These are phyloP conservation scores for Meloe dianella DNA, from an alignment of 2,888 invertebrate genomes.

Conservation along the genomic window DNA sequence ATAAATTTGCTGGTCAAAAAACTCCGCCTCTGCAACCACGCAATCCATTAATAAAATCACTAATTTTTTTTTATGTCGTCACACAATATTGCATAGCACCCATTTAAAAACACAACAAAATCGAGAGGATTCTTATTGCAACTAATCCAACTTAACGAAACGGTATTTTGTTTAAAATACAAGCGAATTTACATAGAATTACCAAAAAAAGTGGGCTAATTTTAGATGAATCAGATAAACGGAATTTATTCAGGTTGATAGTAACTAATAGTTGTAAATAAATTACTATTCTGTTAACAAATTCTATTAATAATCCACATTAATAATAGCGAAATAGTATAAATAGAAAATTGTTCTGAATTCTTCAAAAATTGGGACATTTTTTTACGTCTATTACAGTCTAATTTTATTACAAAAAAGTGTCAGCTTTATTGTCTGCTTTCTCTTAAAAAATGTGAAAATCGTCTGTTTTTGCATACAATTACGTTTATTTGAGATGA, in stretches of 20 bases:
- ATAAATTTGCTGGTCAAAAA: neutral
- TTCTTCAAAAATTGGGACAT: neutral
- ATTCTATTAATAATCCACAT: neutral
- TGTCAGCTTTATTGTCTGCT: neutral
- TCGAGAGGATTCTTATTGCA: neutral
- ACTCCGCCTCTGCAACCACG: neutral
- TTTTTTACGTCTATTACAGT: neutral
- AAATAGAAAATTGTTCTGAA: neutral
- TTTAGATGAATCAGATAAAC: neutral
- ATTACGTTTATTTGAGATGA: no score
- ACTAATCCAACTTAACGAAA: no score
- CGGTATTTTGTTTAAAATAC: no score
- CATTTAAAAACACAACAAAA: neutral
- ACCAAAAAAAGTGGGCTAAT: neutral
- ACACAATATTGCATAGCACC: neutral
- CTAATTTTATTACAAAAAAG: neutral
- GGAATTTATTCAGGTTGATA: neutral
- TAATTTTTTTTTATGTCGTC: neutral
- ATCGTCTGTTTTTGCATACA: neutral
- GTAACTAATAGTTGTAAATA: neutral
- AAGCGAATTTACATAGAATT: neutral
- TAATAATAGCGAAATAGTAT: neutral
- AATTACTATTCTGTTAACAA: neutral
- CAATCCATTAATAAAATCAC: slow-evolving; percentile 2
- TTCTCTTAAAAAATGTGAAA: neutral